Evolutionary conservation across 2,888 invertebrate species (phyloP), one percentile per base, ranked within the genome.

Genomic region (Rhingia rostrata): DNA sequence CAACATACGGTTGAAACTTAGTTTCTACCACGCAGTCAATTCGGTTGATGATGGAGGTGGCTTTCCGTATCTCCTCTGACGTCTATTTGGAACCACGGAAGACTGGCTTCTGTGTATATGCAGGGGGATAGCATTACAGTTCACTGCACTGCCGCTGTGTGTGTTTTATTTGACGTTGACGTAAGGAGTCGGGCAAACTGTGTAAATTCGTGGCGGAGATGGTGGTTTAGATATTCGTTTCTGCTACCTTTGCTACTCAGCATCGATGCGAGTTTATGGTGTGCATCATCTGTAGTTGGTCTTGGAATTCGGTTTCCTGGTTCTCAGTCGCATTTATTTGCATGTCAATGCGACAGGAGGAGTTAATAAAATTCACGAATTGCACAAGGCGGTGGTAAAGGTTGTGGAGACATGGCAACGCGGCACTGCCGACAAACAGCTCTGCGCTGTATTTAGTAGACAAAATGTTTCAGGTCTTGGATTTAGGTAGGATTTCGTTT

Each of bases 281-380:
- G 22, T 22, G 22, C 66, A 54, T 49, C 64, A 58, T 51, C 33
- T 22, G 22, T 30, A 22, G 63, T 47, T 49, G 30, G 22, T 22
- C 4, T 30, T 51, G 10, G 47, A 6, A 10, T 12, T 22, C 4
- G 33, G 6, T 10, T 22, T 22, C 4, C n/a, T 12, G n/a, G 4
- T 45, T 4, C 12, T 22, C 4, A 47, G 58, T 32, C 12, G 37
- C 53, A 73, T 72, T 72, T 73, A 73, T 79, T 67, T 74, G 35
- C 74, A 67, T 74, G 67, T 67, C 67, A 80, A 61, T 67, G 74
- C 54, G 67, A 80, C 80, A 67, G 60, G 6, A 47, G 9, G 37
- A 30, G 9, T 14, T n/a, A 43, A 43, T 49, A 63, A 43, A 72
- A 45, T n/a, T 39, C 30, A 49, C 6, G 56, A 12, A 41, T 47